phyloP scores from a whole-genome alignment of 2,888 invertebrate genomes.

The Leucozona laternaria region DNA sequence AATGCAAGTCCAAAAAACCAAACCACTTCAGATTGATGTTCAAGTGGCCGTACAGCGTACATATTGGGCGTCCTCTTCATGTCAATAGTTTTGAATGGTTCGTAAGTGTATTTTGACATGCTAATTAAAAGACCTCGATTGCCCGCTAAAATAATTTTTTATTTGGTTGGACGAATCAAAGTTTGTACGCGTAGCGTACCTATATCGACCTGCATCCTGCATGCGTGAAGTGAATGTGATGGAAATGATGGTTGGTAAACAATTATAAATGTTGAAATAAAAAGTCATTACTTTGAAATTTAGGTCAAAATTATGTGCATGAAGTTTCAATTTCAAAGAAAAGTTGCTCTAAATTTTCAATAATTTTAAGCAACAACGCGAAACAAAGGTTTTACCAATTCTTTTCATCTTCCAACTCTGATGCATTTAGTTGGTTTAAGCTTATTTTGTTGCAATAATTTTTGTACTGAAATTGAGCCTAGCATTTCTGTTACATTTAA shows the following conservation, averaged over 20 bases:
- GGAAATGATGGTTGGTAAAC: not conserved
- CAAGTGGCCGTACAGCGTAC: conserved; percentile 60
- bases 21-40: conserved; percentile 69
- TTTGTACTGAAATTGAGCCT: too few species aligned
- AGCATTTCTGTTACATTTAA: too few species aligned
- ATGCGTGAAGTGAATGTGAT: not conserved
- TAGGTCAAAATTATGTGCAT: not conserved
- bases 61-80: conserved; percentile 66
- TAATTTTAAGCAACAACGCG: too few species aligned
- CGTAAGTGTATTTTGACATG: conserved; percentile 80
- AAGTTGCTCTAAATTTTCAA: not conserved
- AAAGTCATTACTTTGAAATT: not conserved
- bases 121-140: conserved; percentile 82
- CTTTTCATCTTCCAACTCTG: too few species aligned
- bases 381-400: too few species aligned
- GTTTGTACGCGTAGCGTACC: not conserved
- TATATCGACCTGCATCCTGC: not conserved
- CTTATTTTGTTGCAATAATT: too few species aligned
- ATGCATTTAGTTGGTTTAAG: too few species aligned
- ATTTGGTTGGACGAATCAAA: conserved; percentile 46
- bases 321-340: not conserved
- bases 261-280: not conserved
- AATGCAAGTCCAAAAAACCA: conserved; percentile 44
- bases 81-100: conserved; percentile 66
- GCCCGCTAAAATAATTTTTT: conserved; percentile 77